Evolutionary conservation across 2,797 vertebrate species (phyloP), one percentile per base, ranked within the genome.

Genomic region (Acestrorhynchus altus): DNA sequence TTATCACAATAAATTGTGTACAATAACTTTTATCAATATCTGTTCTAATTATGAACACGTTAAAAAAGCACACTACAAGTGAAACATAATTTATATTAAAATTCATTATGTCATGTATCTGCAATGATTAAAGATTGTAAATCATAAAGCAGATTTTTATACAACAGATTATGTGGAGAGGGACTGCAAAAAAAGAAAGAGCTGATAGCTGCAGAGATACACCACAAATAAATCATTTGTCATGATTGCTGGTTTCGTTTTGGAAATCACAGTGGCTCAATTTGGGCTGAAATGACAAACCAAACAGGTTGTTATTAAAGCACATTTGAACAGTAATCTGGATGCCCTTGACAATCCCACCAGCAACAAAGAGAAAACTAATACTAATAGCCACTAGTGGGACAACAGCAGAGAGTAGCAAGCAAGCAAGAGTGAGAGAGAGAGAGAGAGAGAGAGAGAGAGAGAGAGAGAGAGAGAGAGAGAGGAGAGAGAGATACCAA

Each of bases 261-360:
- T 39, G 42, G 24, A 74, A 54, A 74, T 69, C 60, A 20, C 28
- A 40, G 28, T 8, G 15, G 26, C 31, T 42, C 44, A 7, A 73
- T 72, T 79, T 51, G 35, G 26, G 46, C 49, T 44, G 51, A 76
- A 74, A 70, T 69, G 61, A 52, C 54, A 16, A 28, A 56, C 28
- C 66, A 64, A 72, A 77, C 69, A 52, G 40, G 51, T 49, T 73
- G 76, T 59, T 72, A 78, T 72, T 78, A 66, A 78, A 72, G 63
- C 15, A 47, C 28, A 57, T 78, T 72, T 46, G 35, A 57, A 65
- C 44, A 4, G 63, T 8, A 18, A 72, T 72, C 26, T 28, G 9
- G 47, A 52, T 13, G 66, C 47, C 66, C 26, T 54, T 72, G 76
- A 47, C 60, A 66, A 65, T 57, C 28, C 22, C n/a, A 57, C 15